Conservation (phyloP, 37 sponge, comb jelly and placozoan species). For the Amphimedon queenslandica region DNA sequence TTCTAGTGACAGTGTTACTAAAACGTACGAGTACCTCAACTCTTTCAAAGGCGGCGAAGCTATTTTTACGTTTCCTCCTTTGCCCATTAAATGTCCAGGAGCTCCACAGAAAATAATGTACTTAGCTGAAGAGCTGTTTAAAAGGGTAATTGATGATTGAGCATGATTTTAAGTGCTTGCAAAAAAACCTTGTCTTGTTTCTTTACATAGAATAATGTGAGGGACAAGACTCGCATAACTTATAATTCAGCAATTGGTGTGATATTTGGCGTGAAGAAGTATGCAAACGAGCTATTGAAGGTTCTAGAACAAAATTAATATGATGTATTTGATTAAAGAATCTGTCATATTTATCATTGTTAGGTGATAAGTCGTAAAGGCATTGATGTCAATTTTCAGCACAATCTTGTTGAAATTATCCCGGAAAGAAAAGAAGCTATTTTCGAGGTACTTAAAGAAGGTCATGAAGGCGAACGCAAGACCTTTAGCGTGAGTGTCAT, state of each 20-base stretch:
- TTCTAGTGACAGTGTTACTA: constrained; percentile 36
- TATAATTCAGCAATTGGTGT: constrained; percentile 81
- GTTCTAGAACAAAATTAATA: constrained; percentile 2
- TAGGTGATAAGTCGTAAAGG: constrained; percentile 51
- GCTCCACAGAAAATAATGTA: constrained; percentile 98
- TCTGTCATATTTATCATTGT: neutral
- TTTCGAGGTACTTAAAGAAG: constrained; percentile 62
- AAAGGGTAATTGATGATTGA: constrained; percentile 41
- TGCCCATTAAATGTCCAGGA: constrained; percentile 92
- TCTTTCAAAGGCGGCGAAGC: constrained; percentile 74
- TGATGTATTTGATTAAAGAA: neutral
- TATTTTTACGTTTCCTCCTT: constrained; percentile 80
- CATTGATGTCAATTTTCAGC: constrained; percentile 54
- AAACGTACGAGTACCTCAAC: constrained; percentile 58
- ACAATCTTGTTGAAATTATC: constrained; percentile 59
- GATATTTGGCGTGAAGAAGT: constrained; percentile 90
- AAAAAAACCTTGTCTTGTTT: neutral
- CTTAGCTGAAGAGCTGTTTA: constrained; percentile 80
- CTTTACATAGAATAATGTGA: constrained; percentile 50
- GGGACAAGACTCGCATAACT: constrained; percentile 53
- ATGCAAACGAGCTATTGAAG: constrained; percentile 63
- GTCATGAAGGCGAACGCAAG: constrained; percentile 2
- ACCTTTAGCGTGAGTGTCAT: constrained; percentile 38
- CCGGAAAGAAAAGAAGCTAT: constrained; percentile 58
- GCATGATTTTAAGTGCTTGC: neutral